These are phyloP conservation scores for Petrolisthes manimaculis DNA, from an alignment of 2,888 invertebrate species.

Conservation along the genomic window DNA sequence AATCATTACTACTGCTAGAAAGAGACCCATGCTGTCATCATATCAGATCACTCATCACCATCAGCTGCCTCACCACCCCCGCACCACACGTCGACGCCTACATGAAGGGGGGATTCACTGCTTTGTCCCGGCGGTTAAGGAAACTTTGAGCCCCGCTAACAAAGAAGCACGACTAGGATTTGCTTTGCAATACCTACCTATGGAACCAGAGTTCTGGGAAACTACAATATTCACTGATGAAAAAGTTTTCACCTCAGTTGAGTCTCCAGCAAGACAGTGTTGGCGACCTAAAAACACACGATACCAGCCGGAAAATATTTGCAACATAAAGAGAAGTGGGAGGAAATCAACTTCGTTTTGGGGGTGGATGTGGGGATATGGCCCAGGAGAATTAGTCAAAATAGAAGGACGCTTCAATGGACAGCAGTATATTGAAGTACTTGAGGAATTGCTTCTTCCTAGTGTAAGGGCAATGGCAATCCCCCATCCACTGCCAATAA, in stretches of 20 bases:
- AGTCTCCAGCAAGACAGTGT: conserved; percentile 4
- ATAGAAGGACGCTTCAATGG: conserved; percentile 23
- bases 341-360: conserved; percentile 8
- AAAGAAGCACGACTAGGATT: conserved; percentile 20
- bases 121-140: conserved; percentile 23
- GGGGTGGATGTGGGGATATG: conserved; percentile 29
- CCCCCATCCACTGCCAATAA: background rate
- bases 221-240: conserved; percentile 22
- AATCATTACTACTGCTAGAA: background rate
- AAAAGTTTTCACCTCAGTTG: conserved; percentile 18
- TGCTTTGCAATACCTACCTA: conserved; percentile 20
- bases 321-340: background rate
- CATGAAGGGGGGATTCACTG: conserved; percentile 8
- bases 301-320: conserved; percentile 6
- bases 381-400: conserved; percentile 19
- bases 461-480: conserved; percentile 2
- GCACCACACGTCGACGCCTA: conserved; percentile 6
- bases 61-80: background rate
- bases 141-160: background rate
- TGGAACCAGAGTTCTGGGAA: conserved; percentile 6
- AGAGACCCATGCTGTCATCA: background rate
- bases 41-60: background rate
- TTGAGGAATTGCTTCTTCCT: conserved; percentile 13
- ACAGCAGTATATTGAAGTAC: conserved; percentile 7
- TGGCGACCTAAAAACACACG: conserved; percentile 24